Evolutionary conservation across 2,888 invertebrate genomes (phyloP).

Genomic region (Uloborus plumipes): DNA sequence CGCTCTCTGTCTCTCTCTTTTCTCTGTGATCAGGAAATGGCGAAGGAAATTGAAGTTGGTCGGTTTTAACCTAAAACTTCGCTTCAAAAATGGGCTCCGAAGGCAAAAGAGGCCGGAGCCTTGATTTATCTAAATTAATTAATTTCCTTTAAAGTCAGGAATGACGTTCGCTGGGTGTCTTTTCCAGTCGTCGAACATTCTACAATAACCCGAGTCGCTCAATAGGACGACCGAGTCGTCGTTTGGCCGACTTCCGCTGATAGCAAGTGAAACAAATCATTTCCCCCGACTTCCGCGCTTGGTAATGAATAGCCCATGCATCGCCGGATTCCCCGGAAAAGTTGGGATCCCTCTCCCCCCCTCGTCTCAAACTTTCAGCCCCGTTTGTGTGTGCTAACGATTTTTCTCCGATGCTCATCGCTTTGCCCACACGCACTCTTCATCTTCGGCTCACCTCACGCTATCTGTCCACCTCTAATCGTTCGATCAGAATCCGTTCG

Average conservation of each 20-base stretch:
- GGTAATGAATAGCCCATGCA: conserved; percentile 50
- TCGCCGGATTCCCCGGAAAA: conserved; percentile 57
- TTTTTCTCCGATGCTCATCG: conserved; percentile 34
- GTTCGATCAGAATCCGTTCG: conserved; percentile 43
- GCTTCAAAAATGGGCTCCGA: conserved; percentile 18
- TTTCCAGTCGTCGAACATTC: conserved; percentile 44
- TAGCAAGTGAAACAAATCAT: conserved; percentile 60
- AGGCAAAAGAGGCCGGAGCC: conserved; percentile 13
- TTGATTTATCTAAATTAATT: conserved; percentile 65
- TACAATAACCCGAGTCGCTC: conserved; percentile 48
- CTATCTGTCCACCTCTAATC: conserved; percentile 41
- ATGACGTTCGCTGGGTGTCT: conserved; percentile 18
- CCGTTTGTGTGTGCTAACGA: conserved; percentile 25
- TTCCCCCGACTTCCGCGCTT: conserved; percentile 51
- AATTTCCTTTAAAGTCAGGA: conserved; percentile 62
- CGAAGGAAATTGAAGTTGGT: conserved; percentile 60
- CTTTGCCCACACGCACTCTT: not conserved
- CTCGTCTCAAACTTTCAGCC: conserved; percentile 23
- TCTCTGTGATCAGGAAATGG: conserved; percentile 39
- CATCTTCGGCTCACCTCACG: conserved; percentile 1
- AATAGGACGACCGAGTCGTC: conserved; percentile 38
- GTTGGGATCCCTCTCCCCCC: conserved; percentile 21
- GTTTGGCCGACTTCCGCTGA: conserved; percentile 57
- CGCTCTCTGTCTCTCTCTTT: conserved; percentile 1
- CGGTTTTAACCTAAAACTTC: conserved; percentile 38